phyloP scores from a whole-genome alignment of 2,888 invertebrate genomes.

The Thalpophila matura region DNA sequence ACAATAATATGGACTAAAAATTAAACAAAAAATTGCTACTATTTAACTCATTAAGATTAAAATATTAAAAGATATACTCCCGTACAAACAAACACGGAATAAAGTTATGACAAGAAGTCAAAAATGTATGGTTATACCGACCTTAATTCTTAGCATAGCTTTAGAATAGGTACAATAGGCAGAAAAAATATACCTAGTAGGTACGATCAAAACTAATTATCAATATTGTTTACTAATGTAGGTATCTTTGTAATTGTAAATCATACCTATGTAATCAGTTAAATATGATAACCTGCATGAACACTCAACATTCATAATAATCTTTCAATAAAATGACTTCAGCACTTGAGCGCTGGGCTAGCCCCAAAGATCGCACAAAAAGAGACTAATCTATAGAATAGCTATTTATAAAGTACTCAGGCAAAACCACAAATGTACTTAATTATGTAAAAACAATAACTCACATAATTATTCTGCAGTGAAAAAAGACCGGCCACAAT shows the following conservation, averaged over 20 bases:
- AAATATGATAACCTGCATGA: constrained; percentile 5
- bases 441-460: background rate
- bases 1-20: too few species aligned
- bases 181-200: too few species aligned
- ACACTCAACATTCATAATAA: background rate
- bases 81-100: too few species aligned
- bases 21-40: too few species aligned
- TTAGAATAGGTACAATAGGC: too few species aligned
- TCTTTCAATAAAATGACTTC: constrained; percentile 8
- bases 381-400: constrained; percentile 21
- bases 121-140: too few species aligned
- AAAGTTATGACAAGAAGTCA: too few species aligned
- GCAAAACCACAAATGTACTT: constrained; percentile 25
- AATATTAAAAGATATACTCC: too few species aligned
- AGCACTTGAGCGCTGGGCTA: constrained; percentile 4
- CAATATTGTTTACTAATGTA: background rate
- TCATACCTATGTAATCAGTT: background rate
- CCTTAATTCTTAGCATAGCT: too few species aligned
- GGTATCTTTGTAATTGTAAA: background rate
- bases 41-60: too few species aligned
- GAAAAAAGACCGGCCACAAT: background rate
- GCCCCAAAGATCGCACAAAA: constrained; percentile 16
- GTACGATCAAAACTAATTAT: background rate
- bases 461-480: background rate
- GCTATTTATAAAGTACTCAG: constrained; percentile 11